Evolutionary conservation across 2,113 vertebrate genomes (phyloP).

Genomic region (Heptranchias perlo): DNA sequence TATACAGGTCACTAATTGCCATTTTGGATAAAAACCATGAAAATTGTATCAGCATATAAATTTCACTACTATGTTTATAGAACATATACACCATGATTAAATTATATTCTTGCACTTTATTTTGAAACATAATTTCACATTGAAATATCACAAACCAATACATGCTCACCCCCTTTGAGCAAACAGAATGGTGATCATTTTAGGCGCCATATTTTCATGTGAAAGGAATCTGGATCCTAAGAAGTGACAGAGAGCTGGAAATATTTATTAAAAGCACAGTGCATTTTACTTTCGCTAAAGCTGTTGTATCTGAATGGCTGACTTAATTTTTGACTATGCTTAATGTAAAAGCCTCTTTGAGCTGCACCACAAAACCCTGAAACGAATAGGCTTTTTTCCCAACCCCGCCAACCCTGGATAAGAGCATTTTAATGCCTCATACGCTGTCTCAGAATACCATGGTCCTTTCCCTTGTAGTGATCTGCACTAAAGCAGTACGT

Average conservation of each 20-base stretch:
- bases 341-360: neutral
- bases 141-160: neutral
- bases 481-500: conserved; percentile 33
- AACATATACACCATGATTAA: neutral
- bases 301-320: neutral
- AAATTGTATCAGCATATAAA: neutral
- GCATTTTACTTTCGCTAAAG: neutral
- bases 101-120: neutral
- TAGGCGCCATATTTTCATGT: neutral
- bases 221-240: neutral
- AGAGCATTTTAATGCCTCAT: conserved; percentile 5
- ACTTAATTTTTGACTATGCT: neutral
- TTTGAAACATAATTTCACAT: neutral
- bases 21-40: neutral
- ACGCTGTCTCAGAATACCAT: conserved; percentile 23
- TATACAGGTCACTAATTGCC: neutral
- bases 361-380: neutral
- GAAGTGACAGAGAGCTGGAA: neutral
- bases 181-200: neutral
- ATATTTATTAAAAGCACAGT: neutral
- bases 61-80: neutral
- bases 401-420: neutral
- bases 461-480: conserved; percentile 9
- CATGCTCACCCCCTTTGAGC: neutral
- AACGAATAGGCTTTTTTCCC: neutral